Conservation (phyloP, 2,113 vertebrate species). For the Odontesthes bonariensis region DNA sequence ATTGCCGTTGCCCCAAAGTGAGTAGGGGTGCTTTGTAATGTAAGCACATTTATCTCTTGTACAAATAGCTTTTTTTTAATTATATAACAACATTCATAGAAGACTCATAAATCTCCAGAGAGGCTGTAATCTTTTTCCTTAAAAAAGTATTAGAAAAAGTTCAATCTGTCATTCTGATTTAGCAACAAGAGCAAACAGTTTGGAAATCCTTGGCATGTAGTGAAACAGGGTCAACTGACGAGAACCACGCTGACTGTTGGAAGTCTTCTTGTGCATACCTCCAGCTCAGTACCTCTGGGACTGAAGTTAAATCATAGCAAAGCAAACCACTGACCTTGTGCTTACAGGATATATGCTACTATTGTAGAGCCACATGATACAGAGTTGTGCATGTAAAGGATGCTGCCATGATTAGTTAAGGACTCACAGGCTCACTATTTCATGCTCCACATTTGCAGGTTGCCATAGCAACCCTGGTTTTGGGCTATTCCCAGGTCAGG, state of each 20-base stretch:
- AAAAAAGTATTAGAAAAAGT: background rate
- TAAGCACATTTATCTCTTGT: background rate
- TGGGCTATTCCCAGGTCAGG: conserved; percentile 71
- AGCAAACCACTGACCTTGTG: background rate
- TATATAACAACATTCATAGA: background rate
- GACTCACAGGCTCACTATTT: conserved; percentile 64
- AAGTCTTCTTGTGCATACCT: conserved; percentile 15
- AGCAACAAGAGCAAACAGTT: conserved; percentile 20
- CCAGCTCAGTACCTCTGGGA: conserved; percentile 2
- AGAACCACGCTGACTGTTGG: conserved; percentile 33
- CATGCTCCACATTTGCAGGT: conserved; percentile 80
- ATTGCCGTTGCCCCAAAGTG: background rate
- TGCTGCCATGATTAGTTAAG: conserved; percentile 68
- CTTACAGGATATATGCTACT: conserved; percentile 11
- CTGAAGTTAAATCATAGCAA: background rate
- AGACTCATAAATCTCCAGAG: background rate
- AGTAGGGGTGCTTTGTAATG: background rate
- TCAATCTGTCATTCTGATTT: conserved; percentile 6
- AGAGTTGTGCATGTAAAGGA: conserved; percentile 46
- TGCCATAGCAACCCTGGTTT: conserved; percentile 76
- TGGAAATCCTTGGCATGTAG: conserved; percentile 42
- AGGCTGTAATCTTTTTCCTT: background rate
- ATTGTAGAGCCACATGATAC: conserved; percentile 30
- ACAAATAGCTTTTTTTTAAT: background rate
- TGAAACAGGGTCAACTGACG: conserved; percentile 50